phyloP scores from a whole-genome alignment of 2,797 vertebrate species.

The Natrix natrix region DNA sequence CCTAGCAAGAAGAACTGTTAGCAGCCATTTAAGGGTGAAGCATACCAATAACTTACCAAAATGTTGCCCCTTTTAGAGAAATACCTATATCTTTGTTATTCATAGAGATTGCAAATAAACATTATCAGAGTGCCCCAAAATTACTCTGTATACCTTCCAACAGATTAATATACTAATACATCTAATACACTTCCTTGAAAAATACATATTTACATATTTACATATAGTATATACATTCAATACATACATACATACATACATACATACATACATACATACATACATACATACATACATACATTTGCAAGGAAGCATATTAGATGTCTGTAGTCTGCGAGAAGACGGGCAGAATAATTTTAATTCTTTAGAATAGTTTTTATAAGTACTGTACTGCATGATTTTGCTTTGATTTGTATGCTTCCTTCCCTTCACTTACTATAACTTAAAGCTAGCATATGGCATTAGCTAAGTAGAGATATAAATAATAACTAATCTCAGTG shows the following conservation, averaged over 20 bases:
- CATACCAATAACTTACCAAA: not conserved
- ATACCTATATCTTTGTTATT: not conserved
- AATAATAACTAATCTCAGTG: conserved; percentile 22
- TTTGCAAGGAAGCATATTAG: conserved; percentile 1
- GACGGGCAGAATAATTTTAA: conserved; percentile 46
- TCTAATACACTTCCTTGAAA: conserved; percentile 1
- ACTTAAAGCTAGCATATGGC: conserved; percentile 47
- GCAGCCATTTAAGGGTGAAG: not conserved
- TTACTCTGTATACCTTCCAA: not conserved
- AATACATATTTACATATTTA: not conserved
- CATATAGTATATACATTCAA: not conserved
- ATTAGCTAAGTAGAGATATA: conserved; percentile 26
- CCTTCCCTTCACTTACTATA: conserved; percentile 50
- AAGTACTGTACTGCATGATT: conserved; percentile 25
- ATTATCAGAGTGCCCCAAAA: not conserved
- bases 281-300: not conserved
- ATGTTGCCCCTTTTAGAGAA: not conserved
- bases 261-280: not conserved
- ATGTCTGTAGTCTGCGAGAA: conserved; percentile 33
- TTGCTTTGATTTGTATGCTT: conserved; percentile 30
- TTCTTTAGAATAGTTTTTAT: conserved; percentile 37
- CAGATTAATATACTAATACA: conserved; percentile 29
- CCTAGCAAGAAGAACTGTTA: not conserved
- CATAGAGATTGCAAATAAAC: not conserved
- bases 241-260: not conserved